Evolutionary conservation across 2,888 invertebrate genomes (phyloP), one percentile per base, ranked within the genome.

Genomic region (Ophonus ardosiacus): DNA sequence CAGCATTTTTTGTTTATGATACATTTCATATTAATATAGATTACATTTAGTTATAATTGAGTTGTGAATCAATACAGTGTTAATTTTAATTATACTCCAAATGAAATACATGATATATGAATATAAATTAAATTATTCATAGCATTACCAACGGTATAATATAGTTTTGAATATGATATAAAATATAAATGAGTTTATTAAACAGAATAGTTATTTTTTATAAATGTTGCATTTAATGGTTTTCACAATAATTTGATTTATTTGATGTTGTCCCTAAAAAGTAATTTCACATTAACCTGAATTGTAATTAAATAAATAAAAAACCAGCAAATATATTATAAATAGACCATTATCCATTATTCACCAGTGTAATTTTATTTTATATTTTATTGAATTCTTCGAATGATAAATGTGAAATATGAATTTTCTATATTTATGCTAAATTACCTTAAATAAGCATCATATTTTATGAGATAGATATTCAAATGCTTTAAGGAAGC

Each of bases 141-240:
- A 7, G 59, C 18, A 61, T 61, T 10, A 63, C 24, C 21, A 24
- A 38, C 31, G 7, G 13, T n/a, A 40, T 63, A 24, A 63, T 24
- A 63, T 15, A 38, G 31, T 68, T 68, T 68, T n/a, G n/a, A 68
- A 10, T 38, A n/a, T 15, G 21, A 7, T 15, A 31, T n/a, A 24
- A 24, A 38, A 68, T 38, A 15, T 38, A 31, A 13, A 38, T 31
- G 21, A 68, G 68, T 68, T 15, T 68, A 68, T 68, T 68, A 68
- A 68, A 68, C 38, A 38, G 38, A 68, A 68, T 68, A 31, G 31
- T 31, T 38, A 68, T 68, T 68, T 68, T 63, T 68, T 68, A 68
- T 68, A 68, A 68, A 68, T 38, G 31, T 68, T 68, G 31, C n/a
- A 68, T 68, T 68, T 68, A 63, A 24, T 63, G 63, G 18, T 7